These are phyloP conservation scores for Caenorhabditis remanei DNA, from an alignment of 1,140 invertebrate species.

Conservation along the genomic window DNA sequence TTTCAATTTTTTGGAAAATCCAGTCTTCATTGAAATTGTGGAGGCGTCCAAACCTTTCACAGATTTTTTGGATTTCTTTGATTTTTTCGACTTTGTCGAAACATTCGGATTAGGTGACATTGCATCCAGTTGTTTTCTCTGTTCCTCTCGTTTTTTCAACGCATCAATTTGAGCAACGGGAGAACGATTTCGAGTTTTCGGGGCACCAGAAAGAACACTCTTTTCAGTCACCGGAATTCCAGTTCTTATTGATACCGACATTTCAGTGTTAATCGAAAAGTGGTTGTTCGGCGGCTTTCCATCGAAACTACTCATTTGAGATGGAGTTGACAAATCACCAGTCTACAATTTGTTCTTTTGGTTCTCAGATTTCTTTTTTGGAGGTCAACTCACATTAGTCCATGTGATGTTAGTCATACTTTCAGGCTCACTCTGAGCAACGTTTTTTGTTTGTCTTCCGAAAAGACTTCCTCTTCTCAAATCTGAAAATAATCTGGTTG, in stretches of 20 bases:
- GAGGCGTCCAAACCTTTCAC: no score
- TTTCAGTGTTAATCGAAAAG: not conserved
- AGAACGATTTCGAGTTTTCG: not conserved
- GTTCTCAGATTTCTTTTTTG: no score
- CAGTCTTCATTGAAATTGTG: no score
- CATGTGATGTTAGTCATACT: slow-evolving; percentile 16
- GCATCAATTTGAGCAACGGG: not conserved
- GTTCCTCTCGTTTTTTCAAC: not conserved
- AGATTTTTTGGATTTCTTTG: not conserved
- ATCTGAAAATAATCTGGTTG: not conserved
- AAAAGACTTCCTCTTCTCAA: slow-evolving; percentile 27
- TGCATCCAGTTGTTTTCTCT: not conserved
- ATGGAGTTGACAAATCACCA: not conserved
- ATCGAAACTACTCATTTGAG: not conserved
- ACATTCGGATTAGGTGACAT: not conserved
- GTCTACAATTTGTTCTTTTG: not conserved
- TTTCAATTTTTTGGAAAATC: no score
- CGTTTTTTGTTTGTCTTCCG: not conserved
- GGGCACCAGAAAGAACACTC: not conserved
- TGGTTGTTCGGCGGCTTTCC: not conserved
- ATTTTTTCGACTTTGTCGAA: not conserved
- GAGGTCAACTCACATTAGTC: not conserved
- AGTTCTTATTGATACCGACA: not conserved
- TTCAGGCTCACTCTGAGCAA: not conserved
- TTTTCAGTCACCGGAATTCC: not conserved